Evolutionary conservation across 2,888 invertebrate genomes (phyloP).

Genomic region (Darwinula stevensoni): DNA sequence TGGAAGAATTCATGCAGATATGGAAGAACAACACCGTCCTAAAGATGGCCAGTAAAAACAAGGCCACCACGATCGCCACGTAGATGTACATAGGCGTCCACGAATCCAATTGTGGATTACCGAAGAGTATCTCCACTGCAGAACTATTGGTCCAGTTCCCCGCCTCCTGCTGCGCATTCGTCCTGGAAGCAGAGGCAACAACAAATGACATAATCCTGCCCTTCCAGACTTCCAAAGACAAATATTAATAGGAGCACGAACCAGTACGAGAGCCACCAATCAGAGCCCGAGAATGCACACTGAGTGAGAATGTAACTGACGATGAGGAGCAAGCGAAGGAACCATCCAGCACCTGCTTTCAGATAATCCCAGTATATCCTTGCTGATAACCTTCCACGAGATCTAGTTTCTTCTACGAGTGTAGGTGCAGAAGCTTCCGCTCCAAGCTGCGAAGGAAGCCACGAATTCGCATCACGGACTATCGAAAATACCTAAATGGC

Average conservation of each 20-base stretch:
- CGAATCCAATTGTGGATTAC: too few species aligned
- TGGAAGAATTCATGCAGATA: slow-evolving; percentile 11
- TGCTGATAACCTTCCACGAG: slow-evolving; percentile 6
- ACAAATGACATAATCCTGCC: neutral
- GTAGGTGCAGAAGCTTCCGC: too few species aligned
- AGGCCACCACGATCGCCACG: neutral
- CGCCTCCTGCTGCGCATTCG: slow-evolving; percentile 11
- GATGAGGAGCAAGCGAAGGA: slow-evolving; percentile 21
- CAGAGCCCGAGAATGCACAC: slow-evolving; percentile 14
- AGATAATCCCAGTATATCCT: slow-evolving; percentile 21
- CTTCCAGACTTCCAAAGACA: slow-evolving; percentile 10
- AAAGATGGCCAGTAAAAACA: neutral
- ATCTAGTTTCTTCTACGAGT: neutral
- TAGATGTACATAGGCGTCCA: too few species aligned
- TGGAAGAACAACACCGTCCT: slow-evolving; percentile 15
- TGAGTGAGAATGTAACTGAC: slow-evolving; percentile 16
- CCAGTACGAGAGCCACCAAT: slow-evolving; percentile 19
- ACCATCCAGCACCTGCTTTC: slow-evolving; percentile 23
- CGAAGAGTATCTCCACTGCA: too few species aligned
- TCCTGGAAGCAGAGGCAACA: slow-evolving; percentile 10
- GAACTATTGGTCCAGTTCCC: slow-evolving; percentile 6
- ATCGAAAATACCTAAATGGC: too few species aligned
- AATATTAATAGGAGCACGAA: neutral
- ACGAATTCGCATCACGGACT: too few species aligned
- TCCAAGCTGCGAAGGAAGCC: too few species aligned